phyloP scores from a whole-genome alignment of 2,888 invertebrate species.

The Erebia ligea region DNA sequence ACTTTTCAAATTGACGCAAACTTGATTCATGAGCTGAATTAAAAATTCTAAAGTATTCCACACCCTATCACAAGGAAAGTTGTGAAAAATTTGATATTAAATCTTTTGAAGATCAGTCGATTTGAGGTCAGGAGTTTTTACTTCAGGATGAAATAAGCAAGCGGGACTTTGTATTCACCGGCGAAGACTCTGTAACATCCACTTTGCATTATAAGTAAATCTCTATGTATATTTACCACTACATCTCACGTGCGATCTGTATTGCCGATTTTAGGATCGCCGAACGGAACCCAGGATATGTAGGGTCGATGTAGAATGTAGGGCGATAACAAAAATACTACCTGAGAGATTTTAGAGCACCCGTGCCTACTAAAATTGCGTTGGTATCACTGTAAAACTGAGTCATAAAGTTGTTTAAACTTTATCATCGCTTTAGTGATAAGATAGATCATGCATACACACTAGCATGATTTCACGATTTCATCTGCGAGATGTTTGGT shows the following conservation, averaged over 20 bases:
- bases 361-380: background rate
- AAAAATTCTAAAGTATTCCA: too few species aligned
- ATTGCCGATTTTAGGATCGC: slow-evolving; percentile 66
- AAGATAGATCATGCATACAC: background rate
- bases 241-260: slow-evolving; percentile 80
- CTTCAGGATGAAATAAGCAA: background rate
- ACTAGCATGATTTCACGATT: background rate
- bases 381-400: slow-evolving; percentile 18
- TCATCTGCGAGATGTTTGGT: background rate
- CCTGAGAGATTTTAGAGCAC: slow-evolving; percentile 28
- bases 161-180: background rate
- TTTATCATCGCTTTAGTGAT: slow-evolving; percentile 20
- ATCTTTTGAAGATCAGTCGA: too few species aligned
- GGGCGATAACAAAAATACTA: slow-evolving; percentile 60
- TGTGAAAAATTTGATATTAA: too few species aligned
- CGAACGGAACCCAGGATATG: slow-evolving; percentile 59
- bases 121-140: background rate
- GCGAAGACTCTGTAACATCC: background rate
- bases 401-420: slow-evolving; percentile 26
- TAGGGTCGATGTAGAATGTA: slow-evolving; percentile 42
- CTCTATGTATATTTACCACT: slow-evolving; percentile 31
- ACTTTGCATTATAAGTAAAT: background rate
- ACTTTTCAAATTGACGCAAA: too few species aligned
- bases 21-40: too few species aligned
- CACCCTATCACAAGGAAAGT: too few species aligned